These are phyloP conservation scores for Calcarius lapponicus DNA, from an alignment of 2,797 vertebrate genomes.

Conservation along the genomic window DNA sequence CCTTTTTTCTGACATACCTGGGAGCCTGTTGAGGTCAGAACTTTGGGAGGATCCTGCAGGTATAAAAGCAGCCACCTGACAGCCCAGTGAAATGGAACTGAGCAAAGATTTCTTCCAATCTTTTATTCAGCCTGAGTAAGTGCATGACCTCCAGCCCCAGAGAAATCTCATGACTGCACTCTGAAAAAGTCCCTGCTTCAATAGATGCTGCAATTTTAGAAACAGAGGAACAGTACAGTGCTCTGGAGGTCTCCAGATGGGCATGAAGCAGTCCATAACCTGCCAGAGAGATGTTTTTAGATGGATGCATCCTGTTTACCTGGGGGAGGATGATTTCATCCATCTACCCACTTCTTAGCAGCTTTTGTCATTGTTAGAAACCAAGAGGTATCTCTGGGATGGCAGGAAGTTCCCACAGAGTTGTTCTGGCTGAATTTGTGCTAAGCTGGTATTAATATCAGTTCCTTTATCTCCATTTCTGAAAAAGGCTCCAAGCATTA, in stretches of 20 bases:
- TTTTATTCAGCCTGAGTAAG: background rate
- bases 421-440: constrained; percentile 36
- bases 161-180: background rate
- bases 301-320: background rate
- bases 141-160: background rate
- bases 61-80: background rate
- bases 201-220: background rate
- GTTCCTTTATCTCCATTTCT: constrained; percentile 58
- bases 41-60: background rate
- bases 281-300: background rate
- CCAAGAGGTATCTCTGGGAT: background rate
- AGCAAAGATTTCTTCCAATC: background rate
- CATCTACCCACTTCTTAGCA: background rate
- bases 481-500: constrained; percentile 55
- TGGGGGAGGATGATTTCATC: background rate
- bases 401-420: background rate
- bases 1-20: background rate
- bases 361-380: background rate
- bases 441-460: constrained; percentile 70
- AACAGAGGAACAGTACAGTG: background rate
- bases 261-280: background rate
- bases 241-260: background rate
- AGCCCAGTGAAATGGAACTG: background rate
- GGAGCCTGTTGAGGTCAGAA: background rate
- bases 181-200: background rate